Conservation (phyloP, 1,140 invertebrate species). For the Cydia splendana region DNA sequence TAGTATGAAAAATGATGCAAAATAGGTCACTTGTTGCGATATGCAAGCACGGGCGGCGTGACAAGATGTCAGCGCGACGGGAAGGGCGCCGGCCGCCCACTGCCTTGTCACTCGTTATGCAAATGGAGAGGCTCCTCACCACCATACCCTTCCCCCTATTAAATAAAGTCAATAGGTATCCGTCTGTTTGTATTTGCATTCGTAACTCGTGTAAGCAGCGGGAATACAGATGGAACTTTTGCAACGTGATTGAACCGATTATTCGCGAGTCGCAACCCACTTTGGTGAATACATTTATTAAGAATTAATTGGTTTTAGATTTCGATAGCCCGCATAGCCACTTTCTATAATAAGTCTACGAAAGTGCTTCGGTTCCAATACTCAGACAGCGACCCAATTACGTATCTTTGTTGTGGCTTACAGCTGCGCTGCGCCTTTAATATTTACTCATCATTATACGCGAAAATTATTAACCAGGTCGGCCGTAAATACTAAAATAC, state of each 20-base stretch:
- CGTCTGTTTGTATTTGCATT: slow-evolving; percentile 29
- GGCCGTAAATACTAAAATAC: slow-evolving; percentile 14
- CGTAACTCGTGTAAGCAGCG: slow-evolving; percentile 19
- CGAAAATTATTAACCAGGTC: neutral
- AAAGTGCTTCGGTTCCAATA: neutral
- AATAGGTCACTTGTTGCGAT: slow-evolving; percentile 37
- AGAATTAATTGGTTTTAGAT: neutral
- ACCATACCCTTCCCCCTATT: slow-evolving; percentile 23
- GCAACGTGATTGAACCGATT: neutral
- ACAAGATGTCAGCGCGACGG: slow-evolving; percentile 7
- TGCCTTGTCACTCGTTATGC: slow-evolving; percentile 60
- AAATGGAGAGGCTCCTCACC: slow-evolving; percentile 49
- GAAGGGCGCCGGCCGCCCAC: slow-evolving; percentile 39
- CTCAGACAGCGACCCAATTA: neutral
- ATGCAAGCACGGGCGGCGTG: slow-evolving; percentile 3
- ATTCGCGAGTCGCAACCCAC: neutral
- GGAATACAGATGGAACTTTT: neutral
- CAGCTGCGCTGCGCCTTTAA: slow-evolving; percentile 20
- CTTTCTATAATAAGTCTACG: neutral
- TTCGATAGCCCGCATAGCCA: no score
- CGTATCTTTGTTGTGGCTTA: slow-evolving; percentile 13
- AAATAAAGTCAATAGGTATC: slow-evolving; percentile 11
- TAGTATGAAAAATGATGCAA: slow-evolving; percentile 33
- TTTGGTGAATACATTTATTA: neutral
- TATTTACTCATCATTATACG: slow-evolving; percentile 25